A percentile compares a stretch with the other conserved stretches of the same genome.
Conservation (phyloP, 2,888 invertebrate genomes). For the Micoletzkya japonica region DNA sequence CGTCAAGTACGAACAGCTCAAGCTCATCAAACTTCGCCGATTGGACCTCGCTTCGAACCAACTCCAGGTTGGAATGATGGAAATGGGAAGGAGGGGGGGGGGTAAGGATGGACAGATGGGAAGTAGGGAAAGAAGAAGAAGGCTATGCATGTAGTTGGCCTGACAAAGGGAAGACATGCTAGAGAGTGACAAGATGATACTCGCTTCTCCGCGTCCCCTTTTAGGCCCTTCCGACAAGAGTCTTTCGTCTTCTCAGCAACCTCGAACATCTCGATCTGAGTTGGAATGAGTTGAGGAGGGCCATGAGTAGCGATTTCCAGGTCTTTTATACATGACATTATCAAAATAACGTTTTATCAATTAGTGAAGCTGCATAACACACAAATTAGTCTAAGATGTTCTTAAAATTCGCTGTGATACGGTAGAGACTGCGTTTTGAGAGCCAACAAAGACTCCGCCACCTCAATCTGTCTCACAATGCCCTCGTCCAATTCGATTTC, state of each 20-base stretch:
- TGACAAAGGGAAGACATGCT: too few relatives aligned
- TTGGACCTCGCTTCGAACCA: conserved; percentile 14
- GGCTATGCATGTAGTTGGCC: background rate
- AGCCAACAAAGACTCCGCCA: conserved; percentile 25
- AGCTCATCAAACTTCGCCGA: conserved; percentile 26
- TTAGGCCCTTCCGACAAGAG: conserved; percentile 12
- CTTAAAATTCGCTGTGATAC: too few relatives aligned
- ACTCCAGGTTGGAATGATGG: conserved; percentile 1
- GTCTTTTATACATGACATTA: background rate
- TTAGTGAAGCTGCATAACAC: background rate
- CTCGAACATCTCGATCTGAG: conserved; percentile 21
- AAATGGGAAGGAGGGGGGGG: too few relatives aligned
- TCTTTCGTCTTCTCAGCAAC: conserved; percentile 24
- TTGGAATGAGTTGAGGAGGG: conserved; percentile 4
- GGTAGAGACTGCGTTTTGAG: too few relatives aligned
- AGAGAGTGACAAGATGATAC: too few relatives aligned
- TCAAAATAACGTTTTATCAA: too few relatives aligned
- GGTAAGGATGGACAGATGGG: too few relatives aligned
- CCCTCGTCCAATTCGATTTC: conserved; percentile 28
- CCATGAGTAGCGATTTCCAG: conserved; percentile 28
- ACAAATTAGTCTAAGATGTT: too few relatives aligned
- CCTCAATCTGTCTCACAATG: conserved; percentile 27
- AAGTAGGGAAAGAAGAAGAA: background rate
- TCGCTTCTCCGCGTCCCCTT: too few relatives aligned
- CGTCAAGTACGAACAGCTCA: conserved; percentile 24